Conservation (phyloP, 1,140 invertebrate genomes). For the Caenorhabditis brenneri region DNA sequence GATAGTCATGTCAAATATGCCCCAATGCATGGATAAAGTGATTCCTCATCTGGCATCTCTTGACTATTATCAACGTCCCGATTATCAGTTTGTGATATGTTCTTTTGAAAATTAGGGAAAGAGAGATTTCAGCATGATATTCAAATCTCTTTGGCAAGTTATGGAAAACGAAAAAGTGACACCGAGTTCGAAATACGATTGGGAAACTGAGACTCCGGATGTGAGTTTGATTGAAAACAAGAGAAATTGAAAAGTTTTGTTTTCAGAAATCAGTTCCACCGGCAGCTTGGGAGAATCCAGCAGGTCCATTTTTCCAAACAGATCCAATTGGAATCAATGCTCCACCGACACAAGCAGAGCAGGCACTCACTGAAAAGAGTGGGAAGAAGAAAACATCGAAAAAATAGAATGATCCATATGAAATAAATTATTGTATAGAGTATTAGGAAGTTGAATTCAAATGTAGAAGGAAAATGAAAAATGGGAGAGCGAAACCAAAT, state of each 20-base stretch:
- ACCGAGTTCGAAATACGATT: conserved; percentile 43
- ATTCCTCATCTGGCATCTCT: conserved; percentile 6
- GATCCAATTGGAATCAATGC: conserved; percentile 54
- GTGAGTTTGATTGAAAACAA: neutral
- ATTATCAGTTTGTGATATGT: conserved; percentile 41
- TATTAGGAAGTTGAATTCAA: no score
- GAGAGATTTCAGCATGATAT: neutral
- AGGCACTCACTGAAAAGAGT: neutral
- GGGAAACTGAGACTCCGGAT: conserved; percentile 42
- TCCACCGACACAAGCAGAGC: neutral
- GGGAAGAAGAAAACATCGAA: conserved; percentile 11
- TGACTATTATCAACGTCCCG: conserved; percentile 51
- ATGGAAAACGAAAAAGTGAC: neutral
- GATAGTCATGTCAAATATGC: conserved; percentile 55
- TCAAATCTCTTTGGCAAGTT: neutral
- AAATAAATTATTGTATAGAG: no score
- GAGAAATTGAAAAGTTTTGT: neutral
- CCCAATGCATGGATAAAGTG: neutral
- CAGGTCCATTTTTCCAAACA: conserved; percentile 41
- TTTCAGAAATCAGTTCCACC: neutral
- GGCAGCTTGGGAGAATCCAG: neutral
- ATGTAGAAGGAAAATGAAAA: no score
- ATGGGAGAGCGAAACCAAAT: no score
- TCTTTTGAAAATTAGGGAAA: neutral
- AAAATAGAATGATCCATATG: no score